Base-by-base conservation (phyloP, 1,140 invertebrate genomes). In the Berghia stephanieae region DNA sequence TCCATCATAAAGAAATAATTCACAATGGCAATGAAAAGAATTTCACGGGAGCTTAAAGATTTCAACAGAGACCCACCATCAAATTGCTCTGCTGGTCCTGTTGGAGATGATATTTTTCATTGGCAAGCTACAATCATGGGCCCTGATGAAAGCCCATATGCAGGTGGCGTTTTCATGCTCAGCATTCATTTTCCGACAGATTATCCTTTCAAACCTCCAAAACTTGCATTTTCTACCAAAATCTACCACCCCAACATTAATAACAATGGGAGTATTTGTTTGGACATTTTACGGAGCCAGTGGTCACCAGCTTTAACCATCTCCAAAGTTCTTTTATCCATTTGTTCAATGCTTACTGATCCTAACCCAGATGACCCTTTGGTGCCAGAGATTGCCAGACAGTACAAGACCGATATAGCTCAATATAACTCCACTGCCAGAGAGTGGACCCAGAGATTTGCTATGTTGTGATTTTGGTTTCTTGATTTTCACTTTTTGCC, bases 181-280 rank as follows among this genome's bases (percentile, higher is more conserved):
- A 91, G 92, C 79, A 90, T 96, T n/a, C n/a, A n/a, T n/a, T n/a
- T n/a, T n/a, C n/a, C n/a, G n/a, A n/a, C n/a, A n/a, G n/a, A n/a
- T n/a, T 99, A 99, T 92, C 98, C 98, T 85, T 99, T 99, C 91
- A 99, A 99, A 93, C 97, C 97, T 90, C 97, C 97, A 89, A 97
- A 99, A 80, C 96, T 99, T 91, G 95, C 96, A 91, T 99, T 99
- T 92, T 98, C 96, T 90, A 99, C 98, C 90, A 95, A 96, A 92
- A 99, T 99, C 91, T 99, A 99, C 93, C 98, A 99, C 92, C 98
- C 98, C 88, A 99, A 99, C 92, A 99, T 99, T 92, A 99, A 99
- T 94, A 98, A 96, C 93, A 98, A 99, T 93, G 98, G 98, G 92
- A 97, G 95, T 92, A 99, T 99, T 93, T 99, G 98, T 92, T 93